phyloP scores from a whole-genome alignment of 1,140 invertebrate species.

The Littorina saxatilis region DNA sequence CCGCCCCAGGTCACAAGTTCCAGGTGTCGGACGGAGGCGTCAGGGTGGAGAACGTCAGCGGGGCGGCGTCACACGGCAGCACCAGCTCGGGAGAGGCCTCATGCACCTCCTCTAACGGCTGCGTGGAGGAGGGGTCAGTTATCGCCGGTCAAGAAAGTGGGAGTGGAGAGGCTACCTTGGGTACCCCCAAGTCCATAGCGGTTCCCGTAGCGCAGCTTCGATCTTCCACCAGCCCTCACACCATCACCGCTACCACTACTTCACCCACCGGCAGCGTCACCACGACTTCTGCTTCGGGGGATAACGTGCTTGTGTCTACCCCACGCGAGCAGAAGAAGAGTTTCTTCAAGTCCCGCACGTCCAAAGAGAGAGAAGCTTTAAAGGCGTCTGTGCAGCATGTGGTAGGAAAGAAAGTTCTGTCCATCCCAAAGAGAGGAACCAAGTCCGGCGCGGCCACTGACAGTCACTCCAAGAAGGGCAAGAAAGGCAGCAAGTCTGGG shows the following conservation, averaged over 20 bases:
- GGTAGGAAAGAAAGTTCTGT: neutral
- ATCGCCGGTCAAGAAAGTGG: neutral
- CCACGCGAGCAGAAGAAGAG: conserved; percentile 4
- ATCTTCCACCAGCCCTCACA: neutral
- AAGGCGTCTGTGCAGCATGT: conserved; percentile 9
- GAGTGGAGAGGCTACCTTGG: neutral
- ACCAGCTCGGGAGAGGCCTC: neutral
- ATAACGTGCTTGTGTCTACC: neutral
- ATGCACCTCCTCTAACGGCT: neutral
- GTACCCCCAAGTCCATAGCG: neutral
- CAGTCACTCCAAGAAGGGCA: neutral
- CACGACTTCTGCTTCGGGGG: neutral
- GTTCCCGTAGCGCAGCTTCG: neutral
- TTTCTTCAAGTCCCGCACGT: conserved; percentile 14
- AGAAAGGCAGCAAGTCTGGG: neutral
- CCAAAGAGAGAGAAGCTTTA: neutral
- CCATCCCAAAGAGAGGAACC: neutral
- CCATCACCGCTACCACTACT: neutral
- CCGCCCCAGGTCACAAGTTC: conserved; percentile 18
- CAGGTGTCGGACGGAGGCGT: conserved; percentile 3
- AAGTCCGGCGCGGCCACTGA: neutral
- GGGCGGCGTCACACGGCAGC: neutral
- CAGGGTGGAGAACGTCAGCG: neutral
- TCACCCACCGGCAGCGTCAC: neutral
- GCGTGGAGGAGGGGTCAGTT: neutral